Percentiles rank a stretch among this genome's conserved stretches.
Evolutionary conservation across 2,797 vertebrate genomes (phyloP).

Genomic region (Scolopax rusticola): DNA sequence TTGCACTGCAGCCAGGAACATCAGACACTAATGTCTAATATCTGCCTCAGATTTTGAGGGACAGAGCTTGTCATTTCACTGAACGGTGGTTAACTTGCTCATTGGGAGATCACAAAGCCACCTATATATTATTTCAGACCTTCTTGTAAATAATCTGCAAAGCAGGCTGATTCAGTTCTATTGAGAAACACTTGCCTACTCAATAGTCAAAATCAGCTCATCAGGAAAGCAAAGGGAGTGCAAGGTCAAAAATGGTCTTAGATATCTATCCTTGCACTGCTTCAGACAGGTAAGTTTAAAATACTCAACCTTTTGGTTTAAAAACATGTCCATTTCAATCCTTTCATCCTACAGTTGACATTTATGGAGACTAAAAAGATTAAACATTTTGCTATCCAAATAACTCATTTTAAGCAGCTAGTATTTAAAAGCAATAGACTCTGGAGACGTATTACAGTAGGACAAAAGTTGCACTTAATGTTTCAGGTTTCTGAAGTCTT

Average conservation of each 20-base stretch:
- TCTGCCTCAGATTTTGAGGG: constrained; percentile 18
- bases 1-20: background rate
- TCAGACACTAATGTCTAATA: constrained; percentile 20
- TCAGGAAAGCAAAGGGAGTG: background rate
- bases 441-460: constrained; percentile 68
- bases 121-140: constrained; percentile 1
- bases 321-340: constrained; percentile 74
- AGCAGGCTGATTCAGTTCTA: background rate
- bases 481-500: constrained; percentile 65
- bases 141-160: constrained; percentile 54
- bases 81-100: constrained; percentile 62
- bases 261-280: background rate
- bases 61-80: background rate
- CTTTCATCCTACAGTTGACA: constrained; percentile 74
- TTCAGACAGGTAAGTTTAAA: constrained; percentile 45
- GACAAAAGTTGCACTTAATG: constrained; percentile 67
- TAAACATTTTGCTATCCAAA: constrained; percentile 77
- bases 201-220: constrained; percentile 28
- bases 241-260: background rate
- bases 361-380: constrained; percentile 75
- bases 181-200: constrained; percentile 17
- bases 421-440: constrained; percentile 81
- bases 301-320: constrained; percentile 67
- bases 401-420: constrained; percentile 75
- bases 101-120: constrained; percentile 12